phyloP scores from a whole-genome alignment of 2,797 vertebrate genomes.

The Cygnus olor region DNA sequence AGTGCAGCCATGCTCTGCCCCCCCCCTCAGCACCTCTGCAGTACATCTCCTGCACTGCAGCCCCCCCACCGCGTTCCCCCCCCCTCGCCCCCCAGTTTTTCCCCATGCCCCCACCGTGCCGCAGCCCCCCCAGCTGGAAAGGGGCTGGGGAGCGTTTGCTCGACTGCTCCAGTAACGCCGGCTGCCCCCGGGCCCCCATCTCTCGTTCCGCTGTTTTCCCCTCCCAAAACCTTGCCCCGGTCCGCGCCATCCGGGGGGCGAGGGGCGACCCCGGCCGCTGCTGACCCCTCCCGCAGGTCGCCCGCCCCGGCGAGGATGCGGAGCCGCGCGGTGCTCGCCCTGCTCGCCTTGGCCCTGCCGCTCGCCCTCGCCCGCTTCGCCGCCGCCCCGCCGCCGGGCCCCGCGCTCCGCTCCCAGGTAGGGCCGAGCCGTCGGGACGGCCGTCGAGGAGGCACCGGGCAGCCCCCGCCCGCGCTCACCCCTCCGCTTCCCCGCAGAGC shows the following conservation, averaged over 20 bases:
- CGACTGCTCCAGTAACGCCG: no score
- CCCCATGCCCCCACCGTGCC: no score
- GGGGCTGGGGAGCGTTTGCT: no score
- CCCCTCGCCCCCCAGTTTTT: not conserved
- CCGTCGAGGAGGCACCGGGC: no score
- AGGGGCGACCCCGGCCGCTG: not conserved
- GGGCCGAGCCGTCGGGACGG: not conserved
- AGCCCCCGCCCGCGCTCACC: not conserved
- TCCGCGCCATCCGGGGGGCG: no score
- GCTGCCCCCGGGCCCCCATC: not conserved
- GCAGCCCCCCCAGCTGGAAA: no score
- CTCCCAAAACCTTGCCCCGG: not conserved
- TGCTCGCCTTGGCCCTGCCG: slow-evolving; percentile 12
- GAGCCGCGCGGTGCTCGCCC: not conserved
- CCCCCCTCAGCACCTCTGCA: not conserved
- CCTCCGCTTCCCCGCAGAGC: not conserved
- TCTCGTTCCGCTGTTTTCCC: not conserved
- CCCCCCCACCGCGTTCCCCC: not conserved
- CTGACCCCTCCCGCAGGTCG: not conserved
- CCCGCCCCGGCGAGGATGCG: not conserved
- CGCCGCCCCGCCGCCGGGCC: not conserved
- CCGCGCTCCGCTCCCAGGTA: not conserved
- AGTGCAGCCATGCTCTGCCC: not conserved
- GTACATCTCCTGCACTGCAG: rapidly evolving
- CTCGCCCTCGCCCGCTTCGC: not conserved